Percentiles rank a stretch among this genome's conserved stretches.
phyloP scores from a whole-genome alignment of 2,888 invertebrate species.

The Eristalis arbustorum region DNA sequence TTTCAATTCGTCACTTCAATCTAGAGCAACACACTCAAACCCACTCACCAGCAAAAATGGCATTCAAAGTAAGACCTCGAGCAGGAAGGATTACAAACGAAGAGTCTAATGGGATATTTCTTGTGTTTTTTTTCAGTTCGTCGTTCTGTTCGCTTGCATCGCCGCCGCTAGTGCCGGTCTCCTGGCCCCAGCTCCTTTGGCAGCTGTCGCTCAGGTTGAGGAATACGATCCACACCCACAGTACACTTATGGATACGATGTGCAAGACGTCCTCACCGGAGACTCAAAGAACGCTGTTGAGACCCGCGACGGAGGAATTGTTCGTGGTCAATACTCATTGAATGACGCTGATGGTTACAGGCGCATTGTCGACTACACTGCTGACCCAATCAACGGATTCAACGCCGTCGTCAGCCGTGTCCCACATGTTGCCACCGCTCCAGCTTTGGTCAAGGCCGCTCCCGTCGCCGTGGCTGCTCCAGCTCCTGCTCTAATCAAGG shows the following conservation, averaged over 20 bases:
- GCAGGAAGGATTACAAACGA: slow-evolving; percentile 13
- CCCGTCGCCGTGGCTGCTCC: slow-evolving; percentile 31
- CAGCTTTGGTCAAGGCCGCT: slow-evolving; percentile 28
- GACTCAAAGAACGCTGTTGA: slow-evolving; percentile 59
- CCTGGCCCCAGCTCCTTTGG: slow-evolving; percentile 70
- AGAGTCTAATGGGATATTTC: slow-evolving; percentile 29
- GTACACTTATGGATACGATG: slow-evolving; percentile 57
- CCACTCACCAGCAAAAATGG: slow-evolving; percentile 45
- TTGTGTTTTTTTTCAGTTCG: slow-evolving; percentile 72
- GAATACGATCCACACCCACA: slow-evolving; percentile 53
- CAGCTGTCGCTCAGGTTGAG: slow-evolving; percentile 48
- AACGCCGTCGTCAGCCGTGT: slow-evolving; percentile 61
- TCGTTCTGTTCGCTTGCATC: slow-evolving; percentile 75
- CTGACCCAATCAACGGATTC: slow-evolving; percentile 60
- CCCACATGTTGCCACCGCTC: slow-evolving; percentile 47
- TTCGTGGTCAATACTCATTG: slow-evolving; percentile 62
- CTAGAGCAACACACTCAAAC: slow-evolving; percentile 75
- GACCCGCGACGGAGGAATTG: slow-evolving; percentile 52
- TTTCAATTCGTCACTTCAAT: slow-evolving; percentile 77
- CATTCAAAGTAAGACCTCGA: slow-evolving; percentile 45
- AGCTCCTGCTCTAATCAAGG: slow-evolving; percentile 27
- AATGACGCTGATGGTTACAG: slow-evolving; percentile 66
- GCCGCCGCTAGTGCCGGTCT: slow-evolving; percentile 76
- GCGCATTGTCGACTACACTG: slow-evolving; percentile 59
- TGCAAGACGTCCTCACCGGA: slow-evolving; percentile 54